Evolutionary conservation across 2,113 vertebrate species (phyloP).

Genomic region (Bettongia penicillata): DNA sequence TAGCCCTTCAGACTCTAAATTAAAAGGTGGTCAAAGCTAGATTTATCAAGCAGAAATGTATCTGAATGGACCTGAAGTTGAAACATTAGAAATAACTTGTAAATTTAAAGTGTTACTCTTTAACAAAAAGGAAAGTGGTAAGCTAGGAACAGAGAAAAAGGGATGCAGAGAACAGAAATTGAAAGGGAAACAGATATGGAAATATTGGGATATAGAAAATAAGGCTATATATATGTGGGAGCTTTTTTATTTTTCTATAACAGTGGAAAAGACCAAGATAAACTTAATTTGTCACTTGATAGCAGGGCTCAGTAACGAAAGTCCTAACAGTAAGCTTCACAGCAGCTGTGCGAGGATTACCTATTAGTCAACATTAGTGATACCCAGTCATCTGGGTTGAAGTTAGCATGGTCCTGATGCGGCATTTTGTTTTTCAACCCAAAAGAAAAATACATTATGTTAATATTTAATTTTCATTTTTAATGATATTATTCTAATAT

Average conservation of each 20-base stretch:
- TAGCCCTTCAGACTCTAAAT: background rate
- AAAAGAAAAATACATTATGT: too few species aligned
- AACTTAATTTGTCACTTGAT: background rate
- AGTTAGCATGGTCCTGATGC: too few species aligned
- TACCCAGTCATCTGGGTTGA: background rate
- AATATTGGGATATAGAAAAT: background rate
- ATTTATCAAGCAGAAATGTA: background rate
- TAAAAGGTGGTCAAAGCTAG: background rate
- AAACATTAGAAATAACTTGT: too few species aligned
- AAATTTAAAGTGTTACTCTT: background rate
- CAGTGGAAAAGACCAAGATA: background rate
- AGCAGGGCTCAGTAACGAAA: background rate
- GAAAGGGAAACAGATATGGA: background rate
- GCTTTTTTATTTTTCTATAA: background rate
- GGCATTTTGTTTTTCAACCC: too few species aligned
- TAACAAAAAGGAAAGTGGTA: background rate
- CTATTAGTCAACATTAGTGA: background rate
- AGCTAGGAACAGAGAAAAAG: background rate
- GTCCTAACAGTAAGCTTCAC: background rate
- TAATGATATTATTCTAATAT: too few species aligned
- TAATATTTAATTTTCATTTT: too few species aligned
- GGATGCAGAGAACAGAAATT: background rate
- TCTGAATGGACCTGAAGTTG: background rate
- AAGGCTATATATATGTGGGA: background rate
- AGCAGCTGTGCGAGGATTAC: background rate